Evolutionary conservation across 2,888 invertebrate genomes (phyloP), one percentile per base, ranked within the genome.

Genomic region (Cerceris rybyensis): DNA sequence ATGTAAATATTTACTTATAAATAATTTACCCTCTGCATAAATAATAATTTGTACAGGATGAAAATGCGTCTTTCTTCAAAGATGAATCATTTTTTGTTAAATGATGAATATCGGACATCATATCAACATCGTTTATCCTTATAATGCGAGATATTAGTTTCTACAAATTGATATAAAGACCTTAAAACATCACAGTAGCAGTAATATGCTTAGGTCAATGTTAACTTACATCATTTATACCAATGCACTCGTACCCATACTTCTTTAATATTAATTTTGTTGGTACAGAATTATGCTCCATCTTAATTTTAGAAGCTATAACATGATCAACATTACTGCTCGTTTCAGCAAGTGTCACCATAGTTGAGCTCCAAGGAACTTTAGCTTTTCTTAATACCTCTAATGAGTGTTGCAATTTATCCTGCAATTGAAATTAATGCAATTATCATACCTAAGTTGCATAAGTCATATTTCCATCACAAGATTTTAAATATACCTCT

Each of bases 231-330:
- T 91, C 87, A 54, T 87, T 88, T 43, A 88, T 80, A 17, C 90
- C 89, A 16, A 90, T 87, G 43, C 92, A 89, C 55, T 91, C 90
- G 75, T 93, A 93, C 39, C 92, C 92, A 71, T 93, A 93, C 80
- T 93, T 93, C 61, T 93, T 93, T 54, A 93, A 86, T 57, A 94
- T 90, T 16, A 93, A 84, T 82, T 93, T 92, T 59, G 91, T 90
- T 0, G 92, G 89, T 74, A 94, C 93, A 46, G 90, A 88, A 65
- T 91, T 91, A 52, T 91, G 86, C 74, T 93, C 90, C 17, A 88
- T 83, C 78, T 86, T 88, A 57, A 94, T 92, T 75, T 90, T 84
- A 17, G 85, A 77, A 7, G 92, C 91, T 49, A 93, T 80, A 11
- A 89, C 89, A 86, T 93, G 93, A 49, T 92, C 89, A 11, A 90